These are phyloP conservation scores for Schizopygopsis malacanthus DNA, from an alignment of 2,797 vertebrate genomes.

Conservation along the genomic window DNA sequence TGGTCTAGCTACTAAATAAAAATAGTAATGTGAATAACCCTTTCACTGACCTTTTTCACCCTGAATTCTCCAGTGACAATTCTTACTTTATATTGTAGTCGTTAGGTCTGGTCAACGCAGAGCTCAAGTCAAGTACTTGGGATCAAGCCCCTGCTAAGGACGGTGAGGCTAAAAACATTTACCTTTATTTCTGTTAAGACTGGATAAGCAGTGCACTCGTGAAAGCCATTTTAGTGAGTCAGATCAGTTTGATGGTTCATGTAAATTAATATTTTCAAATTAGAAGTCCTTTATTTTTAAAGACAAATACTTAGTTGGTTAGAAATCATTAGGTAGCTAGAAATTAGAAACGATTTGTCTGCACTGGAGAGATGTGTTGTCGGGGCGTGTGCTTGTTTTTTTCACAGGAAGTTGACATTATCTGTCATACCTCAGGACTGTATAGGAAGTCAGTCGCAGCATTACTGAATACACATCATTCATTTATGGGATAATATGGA, in stretches of 20 bases:
- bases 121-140: not conserved
- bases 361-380: not conserved
- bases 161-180: not conserved
- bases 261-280: not conserved
- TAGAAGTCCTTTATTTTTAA: not conserved
- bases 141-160: not conserved
- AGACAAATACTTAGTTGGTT: not conserved
- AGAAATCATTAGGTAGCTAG: not conserved
- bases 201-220: not conserved
- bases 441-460: not conserved
- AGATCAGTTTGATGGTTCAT: not conserved
- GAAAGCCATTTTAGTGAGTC: not conserved
- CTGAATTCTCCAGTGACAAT: not conserved
- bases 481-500: constrained; percentile 5
- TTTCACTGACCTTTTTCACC: not conserved
- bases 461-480: not conserved
- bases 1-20: not conserved
- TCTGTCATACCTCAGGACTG: not conserved
- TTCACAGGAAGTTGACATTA: not conserved
- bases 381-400: not conserved
- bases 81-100: not conserved
- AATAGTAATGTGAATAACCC: not conserved
- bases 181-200: not conserved
- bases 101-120: too few relatives aligned
- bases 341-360: not conserved